phyloP scores from a whole-genome alignment of 1,140 invertebrate genomes.

The Colletes gigas region DNA sequence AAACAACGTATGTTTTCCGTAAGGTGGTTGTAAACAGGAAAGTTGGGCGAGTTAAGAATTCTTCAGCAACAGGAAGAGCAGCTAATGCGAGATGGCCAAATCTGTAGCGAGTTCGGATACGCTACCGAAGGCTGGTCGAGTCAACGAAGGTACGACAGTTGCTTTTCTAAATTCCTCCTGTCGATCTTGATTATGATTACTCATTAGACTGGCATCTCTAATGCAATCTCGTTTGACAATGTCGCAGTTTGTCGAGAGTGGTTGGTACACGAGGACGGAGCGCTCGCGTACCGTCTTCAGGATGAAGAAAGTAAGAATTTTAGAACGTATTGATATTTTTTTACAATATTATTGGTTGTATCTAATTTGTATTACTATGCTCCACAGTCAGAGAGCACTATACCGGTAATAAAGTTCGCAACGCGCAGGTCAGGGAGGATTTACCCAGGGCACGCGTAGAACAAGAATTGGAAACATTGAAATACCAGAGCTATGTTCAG shows the following conservation, averaged over 20 bases:
- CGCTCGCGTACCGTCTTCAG: slow-evolving; percentile 93
- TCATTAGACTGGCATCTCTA: slow-evolving; percentile 38
- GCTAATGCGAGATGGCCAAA: slow-evolving; percentile 72
- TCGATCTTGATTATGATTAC: slow-evolving; percentile 22
- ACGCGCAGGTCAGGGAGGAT: slow-evolving; percentile 94
- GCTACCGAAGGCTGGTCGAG: slow-evolving; percentile 78
- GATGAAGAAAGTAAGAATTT: slow-evolving; percentile 90
- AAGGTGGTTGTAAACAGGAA: slow-evolving; percentile 67
- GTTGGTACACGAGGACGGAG: slow-evolving; percentile 95
- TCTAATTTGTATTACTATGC: slow-evolving; percentile 12
- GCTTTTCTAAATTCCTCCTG: slow-evolving; percentile 37
- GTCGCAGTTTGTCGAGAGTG: slow-evolving; percentile 92
- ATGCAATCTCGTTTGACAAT: slow-evolving; percentile 24
- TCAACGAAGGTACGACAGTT: slow-evolving; percentile 77
- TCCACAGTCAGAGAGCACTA: slow-evolving; percentile 89
- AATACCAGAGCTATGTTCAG: slow-evolving; percentile 84
- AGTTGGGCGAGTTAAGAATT: neutral
- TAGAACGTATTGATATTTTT: too few species aligned
- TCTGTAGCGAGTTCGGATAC: slow-evolving; percentile 77
- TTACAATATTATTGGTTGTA: neutral
- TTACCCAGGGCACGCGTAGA: slow-evolving; percentile 91
- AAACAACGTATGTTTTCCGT: slow-evolving; percentile 56
- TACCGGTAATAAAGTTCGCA: slow-evolving; percentile 91
- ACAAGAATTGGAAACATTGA: slow-evolving; percentile 86
- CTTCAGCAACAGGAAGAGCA: neutral